Conservation (phyloP, 2,888 invertebrate species). For the Rhamphomyia laevipes region DNA sequence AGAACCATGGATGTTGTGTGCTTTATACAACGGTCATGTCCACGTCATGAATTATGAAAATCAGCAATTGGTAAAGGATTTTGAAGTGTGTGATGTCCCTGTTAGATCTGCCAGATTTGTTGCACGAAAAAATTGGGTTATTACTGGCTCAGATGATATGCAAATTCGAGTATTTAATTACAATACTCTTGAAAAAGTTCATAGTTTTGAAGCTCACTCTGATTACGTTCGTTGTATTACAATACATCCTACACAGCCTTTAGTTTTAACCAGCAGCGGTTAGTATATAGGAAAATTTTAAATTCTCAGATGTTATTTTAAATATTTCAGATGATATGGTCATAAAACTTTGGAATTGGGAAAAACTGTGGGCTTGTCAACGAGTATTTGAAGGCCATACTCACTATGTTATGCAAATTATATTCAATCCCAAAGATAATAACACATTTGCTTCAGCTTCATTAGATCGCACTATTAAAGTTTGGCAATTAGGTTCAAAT, state of each 20-base stretch:
- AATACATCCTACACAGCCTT: conserved; percentile 95
- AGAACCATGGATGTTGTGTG: conserved; percentile 98
- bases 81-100: conserved; percentile 92
- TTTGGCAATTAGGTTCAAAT: conserved; percentile 98
- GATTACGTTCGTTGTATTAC: conserved; percentile 95
- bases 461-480: conserved; percentile 92
- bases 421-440: conserved; percentile 98
- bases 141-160: conserved; percentile 95
- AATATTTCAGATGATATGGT: conserved; percentile 80
- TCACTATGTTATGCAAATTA: conserved; percentile 99
- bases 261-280: conserved; percentile 94
- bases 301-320: no score
- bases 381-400: conserved; percentile 99
- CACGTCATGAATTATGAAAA: conserved; percentile 99
- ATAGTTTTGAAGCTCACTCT: conserved; percentile 95
- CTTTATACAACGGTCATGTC: conserved; percentile 96
- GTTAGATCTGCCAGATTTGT: conserved; percentile 94
- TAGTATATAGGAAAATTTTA: conserved; percentile 28
- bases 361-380: conserved; percentile 94
- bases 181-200: conserved; percentile 92
- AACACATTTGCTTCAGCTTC: conserved; percentile 99
- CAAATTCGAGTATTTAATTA: conserved; percentile 95
- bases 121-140: conserved; percentile 95
- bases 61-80: conserved; percentile 77
- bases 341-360: conserved; percentile 99